A percentile compares a stretch with the other conserved stretches of the same genome.
phyloP scores from a whole-genome alignment of 2,797 vertebrate genomes.

The Semaprochilodus insignis region DNA sequence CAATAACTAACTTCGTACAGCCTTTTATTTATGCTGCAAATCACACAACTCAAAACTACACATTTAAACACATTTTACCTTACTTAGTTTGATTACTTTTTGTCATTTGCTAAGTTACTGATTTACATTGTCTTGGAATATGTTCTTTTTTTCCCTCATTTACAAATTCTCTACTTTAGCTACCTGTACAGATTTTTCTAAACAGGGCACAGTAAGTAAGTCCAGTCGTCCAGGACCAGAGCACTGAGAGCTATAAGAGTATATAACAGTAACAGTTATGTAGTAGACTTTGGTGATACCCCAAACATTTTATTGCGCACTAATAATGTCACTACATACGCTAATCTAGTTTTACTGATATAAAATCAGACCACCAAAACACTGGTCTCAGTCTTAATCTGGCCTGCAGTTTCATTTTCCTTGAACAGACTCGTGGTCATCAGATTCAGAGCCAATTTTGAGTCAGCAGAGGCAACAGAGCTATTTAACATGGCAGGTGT shows the following conservation, averaged over 20 bases:
- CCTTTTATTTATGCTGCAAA: too few relatives aligned
- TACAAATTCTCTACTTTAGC: too few relatives aligned
- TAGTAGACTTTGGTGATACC: not conserved
- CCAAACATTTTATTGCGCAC: not conserved
- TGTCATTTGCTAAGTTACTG: not conserved
- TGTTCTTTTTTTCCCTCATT: not conserved
- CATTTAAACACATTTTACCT: not conserved
- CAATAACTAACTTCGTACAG: too few relatives aligned
- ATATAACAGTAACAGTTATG: too few relatives aligned
- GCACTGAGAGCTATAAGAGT: not conserved
- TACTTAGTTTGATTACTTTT: not conserved
- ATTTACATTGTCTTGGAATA: not conserved
- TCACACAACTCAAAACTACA: not conserved
- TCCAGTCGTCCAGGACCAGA: not conserved
- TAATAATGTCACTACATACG: not conserved
- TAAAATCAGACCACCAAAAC: not conserved
- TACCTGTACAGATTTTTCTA: too few relatives aligned
- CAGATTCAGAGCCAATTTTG: not conserved
- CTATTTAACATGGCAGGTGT: not conserved
- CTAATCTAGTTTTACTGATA: not conserved
- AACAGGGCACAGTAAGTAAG: not conserved
- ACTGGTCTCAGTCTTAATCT: not conserved
- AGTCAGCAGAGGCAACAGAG: not conserved
- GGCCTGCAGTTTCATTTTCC: not conserved
- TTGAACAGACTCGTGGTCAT: not conserved